Conservation (phyloP, 2,113 vertebrate genomes). For the Alethe castanea region DNA sequence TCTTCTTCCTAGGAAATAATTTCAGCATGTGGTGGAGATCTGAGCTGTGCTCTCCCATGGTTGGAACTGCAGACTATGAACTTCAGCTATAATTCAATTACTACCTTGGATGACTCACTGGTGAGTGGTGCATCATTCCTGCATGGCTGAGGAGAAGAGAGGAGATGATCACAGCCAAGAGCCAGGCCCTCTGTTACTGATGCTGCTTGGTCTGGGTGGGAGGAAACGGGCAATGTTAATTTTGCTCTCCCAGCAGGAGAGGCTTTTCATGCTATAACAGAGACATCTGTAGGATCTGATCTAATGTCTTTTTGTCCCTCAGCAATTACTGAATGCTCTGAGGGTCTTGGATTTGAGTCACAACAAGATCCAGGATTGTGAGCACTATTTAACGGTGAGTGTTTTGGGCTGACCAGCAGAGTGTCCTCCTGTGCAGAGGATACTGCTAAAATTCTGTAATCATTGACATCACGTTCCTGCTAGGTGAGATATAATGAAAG, state of each 20-base stretch:
- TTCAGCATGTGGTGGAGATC: constrained; percentile 91
- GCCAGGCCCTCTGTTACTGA: not conserved
- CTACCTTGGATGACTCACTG: constrained; percentile 87
- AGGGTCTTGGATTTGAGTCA: constrained; percentile 91
- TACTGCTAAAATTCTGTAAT: not conserved
- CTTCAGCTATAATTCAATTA: constrained; percentile 91
- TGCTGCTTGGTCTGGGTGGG: not conserved
- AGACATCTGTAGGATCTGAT: not conserved
- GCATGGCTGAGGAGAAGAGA: not conserved
- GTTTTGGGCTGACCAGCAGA: not conserved
- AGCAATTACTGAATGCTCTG: constrained; percentile 88
- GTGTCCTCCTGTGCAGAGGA: not conserved
- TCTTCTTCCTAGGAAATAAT: constrained; percentile 84
- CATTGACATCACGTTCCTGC: not conserved
- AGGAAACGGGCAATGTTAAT: not conserved
- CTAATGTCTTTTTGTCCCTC: not conserved
- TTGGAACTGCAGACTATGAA: constrained; percentile 89
- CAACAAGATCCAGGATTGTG: constrained; percentile 89
- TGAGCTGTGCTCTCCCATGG: constrained; percentile 94
- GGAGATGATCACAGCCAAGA: not conserved
- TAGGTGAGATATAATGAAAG: not conserved
- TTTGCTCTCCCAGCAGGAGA: not conserved
- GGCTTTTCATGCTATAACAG: not conserved
- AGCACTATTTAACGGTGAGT: constrained; percentile 80
- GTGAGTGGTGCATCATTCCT: constrained; percentile 74